A percentile compares a stretch with the other conserved stretches of the same genome.
phyloP scores from a whole-genome alignment of 2,113 vertebrate species.

The Lampris megalopsis region DNA sequence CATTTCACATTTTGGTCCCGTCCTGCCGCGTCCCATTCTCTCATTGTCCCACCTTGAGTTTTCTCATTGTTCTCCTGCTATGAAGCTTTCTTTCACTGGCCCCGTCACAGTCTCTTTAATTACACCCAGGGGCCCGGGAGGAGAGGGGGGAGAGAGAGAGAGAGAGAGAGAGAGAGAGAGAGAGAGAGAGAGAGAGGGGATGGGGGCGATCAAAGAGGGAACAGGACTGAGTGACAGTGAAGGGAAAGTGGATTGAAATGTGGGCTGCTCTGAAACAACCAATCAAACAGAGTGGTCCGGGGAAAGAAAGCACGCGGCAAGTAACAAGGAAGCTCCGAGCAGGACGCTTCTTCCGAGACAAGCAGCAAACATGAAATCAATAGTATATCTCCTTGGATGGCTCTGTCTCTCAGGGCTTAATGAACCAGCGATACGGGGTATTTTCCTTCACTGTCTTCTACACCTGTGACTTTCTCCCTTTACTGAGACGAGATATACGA shows the following conservation, averaged over 20 bases:
- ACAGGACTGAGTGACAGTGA: conserved; percentile 10
- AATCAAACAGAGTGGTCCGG: conserved; percentile 17
- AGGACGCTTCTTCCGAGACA: conserved; percentile 7
- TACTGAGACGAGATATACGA: neutral
- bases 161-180: no score
- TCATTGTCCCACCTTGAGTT: conserved; percentile 42
- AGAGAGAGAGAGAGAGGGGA: neutral
- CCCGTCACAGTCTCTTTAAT: conserved; percentile 46
- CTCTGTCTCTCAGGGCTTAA: conserved; percentile 8
- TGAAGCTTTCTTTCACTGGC: conserved; percentile 35
- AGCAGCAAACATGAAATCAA: conserved; percentile 52
- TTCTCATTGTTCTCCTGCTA: conserved; percentile 39
- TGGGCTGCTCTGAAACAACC: conserved; percentile 23
- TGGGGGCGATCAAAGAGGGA: conserved; percentile 31
- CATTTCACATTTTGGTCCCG: conserved; percentile 53
- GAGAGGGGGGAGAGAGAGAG: no score
- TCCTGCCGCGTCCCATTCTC: conserved; percentile 39
- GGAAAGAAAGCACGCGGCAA: conserved; percentile 24
- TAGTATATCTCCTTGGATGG: conserved; percentile 10
- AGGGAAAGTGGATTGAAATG: conserved; percentile 1
- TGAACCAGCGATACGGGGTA: neutral
- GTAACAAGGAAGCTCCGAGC: conserved; percentile 2
- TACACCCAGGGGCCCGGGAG: conserved; percentile 32
- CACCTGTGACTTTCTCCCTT: neutral
- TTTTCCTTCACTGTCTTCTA: neutral